Base-by-base conservation (phyloP, 2,888 invertebrate species). In the Plagodis dolabraria region DNA sequence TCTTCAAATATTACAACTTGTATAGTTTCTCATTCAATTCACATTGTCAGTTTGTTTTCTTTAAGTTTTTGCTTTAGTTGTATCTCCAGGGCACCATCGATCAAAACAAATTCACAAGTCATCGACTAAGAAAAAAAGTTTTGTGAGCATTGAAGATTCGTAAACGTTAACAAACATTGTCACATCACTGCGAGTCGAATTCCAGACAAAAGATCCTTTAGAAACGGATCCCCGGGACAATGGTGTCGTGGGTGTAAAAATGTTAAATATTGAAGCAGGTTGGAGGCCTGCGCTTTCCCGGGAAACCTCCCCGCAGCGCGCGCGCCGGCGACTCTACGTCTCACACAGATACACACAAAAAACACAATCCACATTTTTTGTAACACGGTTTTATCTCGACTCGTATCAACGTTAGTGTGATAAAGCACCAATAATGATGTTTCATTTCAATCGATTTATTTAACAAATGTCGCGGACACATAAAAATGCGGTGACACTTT, bases 31-130 rank as follows among this genome's bases (percentile, higher is more conserved):
- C 45, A 48, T 53, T 53, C 49, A 64, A 72, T 64, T 68, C 63
- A 67, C 69, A 70, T 64, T 76, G 68, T 67, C 83, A 83, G 80
- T 82, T 81, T 79, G 75, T 76, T 72, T 77, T 86, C 76, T 70
- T 72, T 79, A 78, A 75, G 76, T 79, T 85, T 83, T 82, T 81
- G 74, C 62, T 71, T 65, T 52, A 65, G 57, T 63, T 57, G 69
- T 63, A 73, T 70, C 71, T 83, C 80, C 65, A 70, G 71, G 83
- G 78, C 77, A 55, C 83, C 74, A 92, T 92, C 92, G 79, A 92
- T 92, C 92, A 91, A 78, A 85, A 86, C 87, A 91, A 92, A 91
- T 92, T 92, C 92, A 92, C 92, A 86, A 92, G 92, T 92, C 92
- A 92, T 92, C 92, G 88, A 74, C 77, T 87, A 76, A 87, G 85